Percentiles rank a stretch among this genome's conserved stretches.
These are phyloP conservation scores for Tympanoctomys barrerae DNA, from an alignment of 2,797 vertebrate species.

Conservation along the genomic window DNA sequence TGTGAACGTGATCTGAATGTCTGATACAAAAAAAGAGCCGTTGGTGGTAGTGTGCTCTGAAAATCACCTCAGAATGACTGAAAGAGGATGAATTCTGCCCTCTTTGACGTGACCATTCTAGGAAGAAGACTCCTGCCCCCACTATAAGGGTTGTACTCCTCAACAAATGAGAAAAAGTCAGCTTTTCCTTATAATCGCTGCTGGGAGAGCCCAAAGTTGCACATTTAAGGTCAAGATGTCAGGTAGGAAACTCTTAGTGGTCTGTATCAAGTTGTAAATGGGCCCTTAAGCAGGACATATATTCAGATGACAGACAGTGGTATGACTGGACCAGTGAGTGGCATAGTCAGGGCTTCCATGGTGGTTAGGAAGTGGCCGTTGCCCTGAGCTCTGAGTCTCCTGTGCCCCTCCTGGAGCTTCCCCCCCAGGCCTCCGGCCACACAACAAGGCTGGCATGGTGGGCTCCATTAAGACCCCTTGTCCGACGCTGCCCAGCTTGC, in stretches of 20 bases:
- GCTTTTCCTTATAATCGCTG: neutral
- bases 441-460: neutral
- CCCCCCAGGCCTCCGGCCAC: neutral
- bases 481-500: neutral
- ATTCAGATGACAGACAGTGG: neutral
- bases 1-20: slow-evolving; percentile 50
- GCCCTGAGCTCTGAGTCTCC: neutral
- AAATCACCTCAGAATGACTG: neutral
- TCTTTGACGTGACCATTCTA: neutral
- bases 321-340: neutral
- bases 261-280: neutral
- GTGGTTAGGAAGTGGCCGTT: neutral
- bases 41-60: neutral
- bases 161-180: neutral
- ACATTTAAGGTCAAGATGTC: neutral
- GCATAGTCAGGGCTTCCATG: neutral
- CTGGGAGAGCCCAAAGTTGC: neutral
- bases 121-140: neutral
- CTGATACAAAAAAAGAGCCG: neutral
- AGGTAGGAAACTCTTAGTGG: neutral
- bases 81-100: slow-evolving; percentile 18
- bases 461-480: neutral
- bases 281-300: neutral
- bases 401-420: neutral
- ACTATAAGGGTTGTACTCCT: neutral